phyloP scores from a whole-genome alignment of 1,140 invertebrate species.

The Dendroctonus ponderosae region DNA sequence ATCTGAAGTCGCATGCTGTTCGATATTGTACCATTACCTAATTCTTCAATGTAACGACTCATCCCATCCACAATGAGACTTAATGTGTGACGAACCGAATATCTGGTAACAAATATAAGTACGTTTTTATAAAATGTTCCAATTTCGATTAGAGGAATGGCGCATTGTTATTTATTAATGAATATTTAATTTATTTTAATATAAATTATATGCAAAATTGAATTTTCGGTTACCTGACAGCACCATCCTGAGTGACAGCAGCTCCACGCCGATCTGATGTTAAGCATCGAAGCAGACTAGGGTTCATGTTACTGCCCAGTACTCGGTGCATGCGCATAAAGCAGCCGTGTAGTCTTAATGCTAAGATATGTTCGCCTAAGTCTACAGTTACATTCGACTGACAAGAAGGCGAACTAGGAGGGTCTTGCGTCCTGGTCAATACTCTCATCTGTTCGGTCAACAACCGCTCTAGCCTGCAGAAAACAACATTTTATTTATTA shows the following conservation, averaged over 20 bases:
- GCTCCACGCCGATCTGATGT: slow-evolving; percentile 32
- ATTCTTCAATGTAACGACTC: slow-evolving; percentile 41
- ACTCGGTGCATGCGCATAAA: slow-evolving; percentile 40
- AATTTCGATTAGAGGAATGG: too few relatives aligned
- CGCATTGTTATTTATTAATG: too few relatives aligned
- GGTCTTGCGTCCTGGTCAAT: slow-evolving; percentile 19
- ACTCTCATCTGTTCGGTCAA: slow-evolving; percentile 34
- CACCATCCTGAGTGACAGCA: slow-evolving; percentile 43
- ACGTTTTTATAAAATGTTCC: too few relatives aligned
- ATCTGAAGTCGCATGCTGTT: slow-evolving; percentile 37
- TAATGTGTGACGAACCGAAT: slow-evolving; percentile 47
- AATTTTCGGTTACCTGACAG: slow-evolving; percentile 28
- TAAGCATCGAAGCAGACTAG: slow-evolving; percentile 19
- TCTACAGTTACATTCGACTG: slow-evolving; percentile 27
- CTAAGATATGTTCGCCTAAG: slow-evolving; percentile 42
- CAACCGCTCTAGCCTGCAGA: slow-evolving; percentile 22
- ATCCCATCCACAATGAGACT: slow-evolving; percentile 49
- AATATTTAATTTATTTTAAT: neutral
- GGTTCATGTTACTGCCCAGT: slow-evolving; percentile 33
- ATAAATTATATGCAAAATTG: neutral
- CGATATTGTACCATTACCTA: slow-evolving; percentile 28
- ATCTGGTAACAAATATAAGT: slow-evolving; percentile 13
- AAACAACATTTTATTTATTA: too few relatives aligned
- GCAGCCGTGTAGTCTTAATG: slow-evolving; percentile 42
- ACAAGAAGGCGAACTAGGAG: neutral